These are phyloP conservation scores for Meriones unguiculatus DNA, from an alignment of 2,113 vertebrate genomes.

Conservation along the genomic window DNA sequence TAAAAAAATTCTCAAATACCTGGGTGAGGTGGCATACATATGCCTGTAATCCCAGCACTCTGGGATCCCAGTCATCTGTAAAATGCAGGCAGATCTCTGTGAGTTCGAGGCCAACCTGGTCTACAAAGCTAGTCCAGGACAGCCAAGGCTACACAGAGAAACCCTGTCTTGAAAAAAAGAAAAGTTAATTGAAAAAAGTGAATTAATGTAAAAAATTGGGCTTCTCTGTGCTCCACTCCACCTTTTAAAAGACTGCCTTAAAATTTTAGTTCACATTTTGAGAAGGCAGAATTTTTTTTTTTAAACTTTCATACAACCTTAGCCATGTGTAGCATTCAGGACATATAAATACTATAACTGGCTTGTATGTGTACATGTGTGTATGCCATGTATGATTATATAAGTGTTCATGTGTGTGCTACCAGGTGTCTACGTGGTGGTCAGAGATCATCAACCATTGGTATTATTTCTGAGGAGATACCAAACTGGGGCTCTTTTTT, in stretches of 20 bases:
- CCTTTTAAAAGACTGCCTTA: neutral
- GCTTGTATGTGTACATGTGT: neutral
- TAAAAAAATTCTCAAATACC: neutral
- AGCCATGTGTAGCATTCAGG: neutral
- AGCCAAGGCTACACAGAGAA: too few relatives aligned
- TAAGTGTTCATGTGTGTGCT: neutral
- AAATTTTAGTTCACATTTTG: conserved; percentile 22
- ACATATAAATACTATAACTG: neutral
- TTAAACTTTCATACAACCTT: neutral
- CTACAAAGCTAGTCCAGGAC: too few relatives aligned
- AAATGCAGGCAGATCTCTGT: too few relatives aligned
- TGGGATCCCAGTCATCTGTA: too few relatives aligned
- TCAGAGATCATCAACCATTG: neutral
- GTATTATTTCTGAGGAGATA: neutral
- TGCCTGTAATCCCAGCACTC: too few relatives aligned
- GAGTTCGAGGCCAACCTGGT: too few relatives aligned
- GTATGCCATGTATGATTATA: neutral
- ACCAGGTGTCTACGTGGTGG: too few relatives aligned
- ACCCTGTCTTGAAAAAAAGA: too few relatives aligned
- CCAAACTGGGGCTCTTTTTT: neutral
- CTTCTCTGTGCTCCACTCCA: conserved; percentile 22
- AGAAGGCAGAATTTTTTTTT: conserved; percentile 9
- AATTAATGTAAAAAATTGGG: conserved; percentile 64
- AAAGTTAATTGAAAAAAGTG: neutral
- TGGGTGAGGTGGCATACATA: too few relatives aligned